These are phyloP conservation scores for Gavialis gangeticus DNA, from an alignment of 2,113 vertebrate species.

Conservation along the genomic window DNA sequence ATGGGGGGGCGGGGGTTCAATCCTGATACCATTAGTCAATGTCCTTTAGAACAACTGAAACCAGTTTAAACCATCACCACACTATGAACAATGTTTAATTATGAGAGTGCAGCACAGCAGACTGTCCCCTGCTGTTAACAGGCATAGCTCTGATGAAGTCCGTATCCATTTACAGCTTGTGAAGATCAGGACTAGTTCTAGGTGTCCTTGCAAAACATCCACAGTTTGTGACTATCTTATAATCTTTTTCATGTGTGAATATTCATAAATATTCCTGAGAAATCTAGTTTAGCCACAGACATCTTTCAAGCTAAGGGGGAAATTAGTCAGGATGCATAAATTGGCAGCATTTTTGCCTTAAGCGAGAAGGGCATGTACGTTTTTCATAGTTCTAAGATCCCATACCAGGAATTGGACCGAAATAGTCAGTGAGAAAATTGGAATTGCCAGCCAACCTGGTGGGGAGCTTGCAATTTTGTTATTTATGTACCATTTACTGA, in stretches of 20 bases:
- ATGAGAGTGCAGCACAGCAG: neutral
- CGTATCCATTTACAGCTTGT: neutral
- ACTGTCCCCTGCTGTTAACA: neutral
- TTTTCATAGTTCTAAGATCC: neutral
- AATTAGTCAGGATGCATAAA: neutral
- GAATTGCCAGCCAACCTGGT: neutral
- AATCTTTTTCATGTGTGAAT: neutral
- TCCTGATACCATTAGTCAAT: slow-evolving; percentile 46
- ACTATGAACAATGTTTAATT: neutral
- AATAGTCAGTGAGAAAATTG: neutral
- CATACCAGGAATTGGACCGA: neutral
- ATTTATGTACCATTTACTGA: neutral
- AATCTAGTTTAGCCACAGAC: neutral
- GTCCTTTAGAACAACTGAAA: slow-evolving; percentile 43
- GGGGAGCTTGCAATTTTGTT: neutral
- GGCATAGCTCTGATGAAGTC: neutral
- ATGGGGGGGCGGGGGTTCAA: slow-evolving; percentile 35
- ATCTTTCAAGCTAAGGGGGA: neutral
- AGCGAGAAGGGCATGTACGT: neutral
- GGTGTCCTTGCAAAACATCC: neutral
- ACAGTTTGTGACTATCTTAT: no score
- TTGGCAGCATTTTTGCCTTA: neutral
- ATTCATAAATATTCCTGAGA: neutral
- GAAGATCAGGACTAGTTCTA: neutral
- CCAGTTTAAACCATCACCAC: slow-evolving; percentile 23